Conservation (phyloP, 2,888 invertebrate genomes). For the Ashinkailepas kermadecensis region DNA sequence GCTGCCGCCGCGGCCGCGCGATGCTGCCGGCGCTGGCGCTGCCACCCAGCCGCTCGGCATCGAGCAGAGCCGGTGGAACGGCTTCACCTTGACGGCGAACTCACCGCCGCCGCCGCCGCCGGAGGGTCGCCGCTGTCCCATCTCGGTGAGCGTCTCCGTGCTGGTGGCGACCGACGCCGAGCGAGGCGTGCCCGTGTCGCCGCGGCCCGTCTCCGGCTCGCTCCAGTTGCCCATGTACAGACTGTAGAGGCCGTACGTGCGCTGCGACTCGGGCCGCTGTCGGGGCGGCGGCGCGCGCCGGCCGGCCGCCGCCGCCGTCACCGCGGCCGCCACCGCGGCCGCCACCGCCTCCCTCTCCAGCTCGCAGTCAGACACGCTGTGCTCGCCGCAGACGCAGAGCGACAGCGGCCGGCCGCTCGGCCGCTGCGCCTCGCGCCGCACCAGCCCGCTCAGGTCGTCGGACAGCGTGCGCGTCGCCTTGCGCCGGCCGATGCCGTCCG, state of each 20-base stretch:
- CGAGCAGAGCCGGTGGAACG: not conserved
- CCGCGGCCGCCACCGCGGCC: not conserved
- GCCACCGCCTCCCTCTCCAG: not conserved
- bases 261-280: not conserved
- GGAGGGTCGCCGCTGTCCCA: not conserved
- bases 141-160: not conserved
- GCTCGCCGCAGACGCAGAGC: slow-evolving; percentile 1
- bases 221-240: not conserved
- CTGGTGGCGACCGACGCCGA: not conserved
- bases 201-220: not conserved
- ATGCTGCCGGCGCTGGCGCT: not conserved
- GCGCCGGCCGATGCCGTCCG: not conserved
- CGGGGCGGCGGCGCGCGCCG: not conserved
- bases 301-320: not conserved
- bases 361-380: not conserved
- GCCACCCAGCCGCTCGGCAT: not conserved
- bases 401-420: not conserved
- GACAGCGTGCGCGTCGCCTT: not conserved
- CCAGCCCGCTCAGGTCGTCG: not conserved
- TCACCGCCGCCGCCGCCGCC: not conserved
- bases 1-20: not conserved
- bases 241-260: not conserved
- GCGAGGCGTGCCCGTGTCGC: not conserved
- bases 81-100: not conserved
- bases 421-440: not conserved